A percentile compares a stretch with the other conserved stretches of the same genome.
Evolutionary conservation across 2,113 vertebrate species (phyloP).

Genomic region (Australoheros scitulus): DNA sequence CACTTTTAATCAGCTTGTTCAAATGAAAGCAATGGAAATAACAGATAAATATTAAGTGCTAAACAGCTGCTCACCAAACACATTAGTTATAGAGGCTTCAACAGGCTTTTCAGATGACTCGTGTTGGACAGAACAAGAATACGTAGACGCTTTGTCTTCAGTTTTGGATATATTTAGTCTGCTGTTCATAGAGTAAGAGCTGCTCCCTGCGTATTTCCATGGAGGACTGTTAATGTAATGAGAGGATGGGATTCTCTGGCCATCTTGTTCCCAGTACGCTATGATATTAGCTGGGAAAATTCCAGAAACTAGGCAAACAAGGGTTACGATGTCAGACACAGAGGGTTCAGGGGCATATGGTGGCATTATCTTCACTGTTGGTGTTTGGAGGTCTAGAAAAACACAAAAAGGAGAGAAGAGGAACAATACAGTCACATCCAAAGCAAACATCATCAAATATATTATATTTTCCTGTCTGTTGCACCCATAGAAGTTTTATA

Average conservation of each 20-base stretch:
- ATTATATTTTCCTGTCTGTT: background rate
- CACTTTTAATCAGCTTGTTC: background rate
- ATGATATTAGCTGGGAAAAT: slow-evolving; percentile 68
- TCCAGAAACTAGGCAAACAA: slow-evolving; percentile 67
- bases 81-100: slow-evolving; percentile 32
- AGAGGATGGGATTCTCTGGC: slow-evolving; percentile 16
- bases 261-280: slow-evolving; percentile 68
- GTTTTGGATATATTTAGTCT: slow-evolving; percentile 45
- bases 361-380: slow-evolving; percentile 56
- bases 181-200: slow-evolving; percentile 69
- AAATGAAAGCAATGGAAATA: background rate
- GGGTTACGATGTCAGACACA: background rate
- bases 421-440: background rate
- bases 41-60: background rate
- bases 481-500: background rate
- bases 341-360: slow-evolving; percentile 50
- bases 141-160: slow-evolving; percentile 26
- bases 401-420: background rate
- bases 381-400: slow-evolving; percentile 41
- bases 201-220: slow-evolving; percentile 25
- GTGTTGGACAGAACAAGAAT: slow-evolving; percentile 72
- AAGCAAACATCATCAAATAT: background rate
- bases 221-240: slow-evolving; percentile 56
- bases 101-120: slow-evolving; percentile 59
- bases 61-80: slow-evolving; percentile 66